Conservation (phyloP, 2,888 invertebrate genomes). For the Hypsopygia costalis region DNA sequence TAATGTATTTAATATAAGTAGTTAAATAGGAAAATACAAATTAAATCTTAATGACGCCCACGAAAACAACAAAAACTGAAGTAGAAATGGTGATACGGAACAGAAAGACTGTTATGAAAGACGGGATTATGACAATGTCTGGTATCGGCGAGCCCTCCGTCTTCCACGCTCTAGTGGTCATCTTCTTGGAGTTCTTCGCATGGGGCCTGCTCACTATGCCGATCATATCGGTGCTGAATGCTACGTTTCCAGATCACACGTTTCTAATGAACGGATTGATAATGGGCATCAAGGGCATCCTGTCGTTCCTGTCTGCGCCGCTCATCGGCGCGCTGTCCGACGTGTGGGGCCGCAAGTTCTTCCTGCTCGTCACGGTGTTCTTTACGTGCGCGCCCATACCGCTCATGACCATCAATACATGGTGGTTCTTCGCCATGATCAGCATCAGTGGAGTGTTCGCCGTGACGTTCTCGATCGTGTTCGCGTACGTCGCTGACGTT, state of each 20-base stretch:
- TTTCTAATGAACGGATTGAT: constrained; percentile 99
- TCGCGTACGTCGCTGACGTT: constrained; percentile 99
- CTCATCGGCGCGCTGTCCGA: constrained; percentile 98
- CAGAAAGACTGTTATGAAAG: constrained; percentile 92
- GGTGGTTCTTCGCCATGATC: constrained; percentile 99
- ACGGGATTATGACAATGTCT: constrained; percentile 92
- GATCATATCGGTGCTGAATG: constrained; percentile 96
- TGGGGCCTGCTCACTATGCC: constrained; percentile 99
- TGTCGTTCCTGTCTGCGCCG: constrained; percentile 98
- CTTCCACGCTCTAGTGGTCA: constrained; percentile 99
- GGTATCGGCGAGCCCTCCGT: constrained; percentile 97
- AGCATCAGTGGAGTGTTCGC: constrained; percentile 99
- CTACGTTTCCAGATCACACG: constrained; percentile 99
- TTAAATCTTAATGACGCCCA: constrained; percentile 83
- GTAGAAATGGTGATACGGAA: constrained; percentile 93
- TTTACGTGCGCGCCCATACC: constrained; percentile 99
- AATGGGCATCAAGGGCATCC: constrained; percentile 98
- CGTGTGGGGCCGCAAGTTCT: constrained; percentile 99
- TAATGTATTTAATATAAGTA: constrained; percentile 69
- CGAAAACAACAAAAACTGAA: constrained; percentile 90
- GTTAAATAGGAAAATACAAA: constrained; percentile 54
- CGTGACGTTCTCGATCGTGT: constrained; percentile 99
- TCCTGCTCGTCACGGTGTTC: constrained; percentile 97
- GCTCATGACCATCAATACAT: constrained; percentile 98
- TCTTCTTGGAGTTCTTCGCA: constrained; percentile 99